phyloP scores from a whole-genome alignment of 2,113 vertebrate species.

The Tor tambroides region DNA sequence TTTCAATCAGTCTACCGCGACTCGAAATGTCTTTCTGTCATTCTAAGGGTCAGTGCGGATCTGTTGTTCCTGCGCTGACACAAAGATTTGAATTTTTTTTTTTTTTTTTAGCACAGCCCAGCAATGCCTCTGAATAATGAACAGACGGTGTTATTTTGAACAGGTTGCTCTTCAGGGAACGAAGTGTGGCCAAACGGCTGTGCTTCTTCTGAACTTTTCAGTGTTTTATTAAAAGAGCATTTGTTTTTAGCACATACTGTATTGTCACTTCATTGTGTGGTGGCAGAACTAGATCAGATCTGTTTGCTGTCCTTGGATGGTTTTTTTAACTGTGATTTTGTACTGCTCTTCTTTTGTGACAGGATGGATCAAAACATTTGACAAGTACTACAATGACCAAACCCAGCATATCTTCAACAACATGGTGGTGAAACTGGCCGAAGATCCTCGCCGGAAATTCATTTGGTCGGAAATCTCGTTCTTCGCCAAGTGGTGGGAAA shows the following conservation, averaged over 20 bases:
- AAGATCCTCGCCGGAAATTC: conserved; percentile 92
- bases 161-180: background rate
- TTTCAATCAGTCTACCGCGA: conserved; percentile 16
- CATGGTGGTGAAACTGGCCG: conserved; percentile 93
- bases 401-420: conserved; percentile 98
- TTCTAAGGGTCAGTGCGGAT: background rate
- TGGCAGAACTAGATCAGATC: background rate
- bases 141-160: conserved; percentile 46
- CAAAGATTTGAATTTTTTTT: background rate
- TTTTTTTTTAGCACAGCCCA: background rate
- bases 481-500: conserved; percentile 98
- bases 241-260: background rate
- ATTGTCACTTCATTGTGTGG: background rate
- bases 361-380: conserved; percentile 99
- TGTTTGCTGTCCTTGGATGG: background rate
- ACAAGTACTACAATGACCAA: conserved; percentile 97
- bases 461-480: conserved; percentile 98
- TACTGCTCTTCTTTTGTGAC: conserved; percentile 37
- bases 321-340: background rate
- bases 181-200: conserved; percentile 5
- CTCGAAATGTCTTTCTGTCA: conserved; percentile 12
- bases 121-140: conserved; percentile 44
- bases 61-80: conserved; percentile 45
- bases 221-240: conserved; percentile 51
- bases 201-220: background rate